A percentile compares a stretch with the other conserved stretches of the same genome.
Evolutionary conservation across 2,888 invertebrate species (phyloP).

Genomic region (Drosophila kambysellisi): DNA sequence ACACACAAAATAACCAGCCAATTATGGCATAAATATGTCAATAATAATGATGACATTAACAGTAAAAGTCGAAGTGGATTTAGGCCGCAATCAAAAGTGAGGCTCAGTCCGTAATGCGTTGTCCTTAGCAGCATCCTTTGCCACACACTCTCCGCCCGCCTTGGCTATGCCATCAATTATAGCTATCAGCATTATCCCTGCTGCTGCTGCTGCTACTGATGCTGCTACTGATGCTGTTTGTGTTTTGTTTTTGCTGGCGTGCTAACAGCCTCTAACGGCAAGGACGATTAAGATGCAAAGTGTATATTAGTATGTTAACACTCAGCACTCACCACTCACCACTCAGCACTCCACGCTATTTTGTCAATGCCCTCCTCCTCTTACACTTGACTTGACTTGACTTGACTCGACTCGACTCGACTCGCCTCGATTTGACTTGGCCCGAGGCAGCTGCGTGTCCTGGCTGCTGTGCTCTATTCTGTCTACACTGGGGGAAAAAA

Average conservation of each 20-base stretch:
- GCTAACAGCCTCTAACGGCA: constrained; percentile 52
- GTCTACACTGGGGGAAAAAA: background rate
- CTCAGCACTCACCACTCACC: constrained; percentile 40
- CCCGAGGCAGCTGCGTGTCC: constrained; percentile 58
- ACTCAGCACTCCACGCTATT: constrained; percentile 32
- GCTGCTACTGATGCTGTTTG: constrained; percentile 7
- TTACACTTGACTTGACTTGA: constrained; percentile 65
- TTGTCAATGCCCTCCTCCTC: constrained; percentile 43
- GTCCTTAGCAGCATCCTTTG: constrained; percentile 22
- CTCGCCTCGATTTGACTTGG: constrained; percentile 48
- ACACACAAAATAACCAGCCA: constrained; percentile 47
- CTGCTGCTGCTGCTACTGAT: constrained; percentile 2
- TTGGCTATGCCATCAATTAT: constrained; percentile 13
- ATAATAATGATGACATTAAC: constrained; percentile 55
- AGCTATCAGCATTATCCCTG: constrained; percentile 32
- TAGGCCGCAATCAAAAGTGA: constrained; percentile 53
- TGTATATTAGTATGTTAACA: constrained; percentile 80
- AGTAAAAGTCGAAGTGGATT: constrained; percentile 28
- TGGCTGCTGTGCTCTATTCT: constrained; percentile 25
- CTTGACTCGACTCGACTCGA: constrained; percentile 58
- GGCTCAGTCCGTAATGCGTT: constrained; percentile 17
- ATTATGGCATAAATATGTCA: constrained; percentile 62
- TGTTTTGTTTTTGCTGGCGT: constrained; percentile 29
- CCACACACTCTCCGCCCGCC: background rate
- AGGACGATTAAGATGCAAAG: constrained; percentile 78